Percentiles rank a stretch among this genome's conserved stretches.
These are phyloP conservation scores for Pachycephus smyrnensis DNA, from an alignment of 2,888 invertebrate genomes.

Conservation along the genomic window DNA sequence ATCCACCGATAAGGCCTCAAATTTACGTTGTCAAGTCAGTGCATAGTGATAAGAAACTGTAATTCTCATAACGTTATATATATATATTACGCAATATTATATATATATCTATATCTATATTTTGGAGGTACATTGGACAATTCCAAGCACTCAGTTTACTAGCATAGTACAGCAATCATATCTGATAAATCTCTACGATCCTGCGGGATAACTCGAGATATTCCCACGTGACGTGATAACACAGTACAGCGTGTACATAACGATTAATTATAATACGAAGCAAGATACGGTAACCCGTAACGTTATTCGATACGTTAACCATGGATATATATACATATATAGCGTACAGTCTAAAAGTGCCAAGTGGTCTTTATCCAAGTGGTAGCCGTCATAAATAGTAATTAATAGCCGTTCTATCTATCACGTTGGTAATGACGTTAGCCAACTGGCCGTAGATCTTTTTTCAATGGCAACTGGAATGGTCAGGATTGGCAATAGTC, in stretches of 20 bases:
- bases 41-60: too few relatives aligned
- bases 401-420: background rate
- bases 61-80: too few relatives aligned
- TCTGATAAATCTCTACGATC: background rate
- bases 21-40: too few relatives aligned
- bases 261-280: background rate
- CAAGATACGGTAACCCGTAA: background rate
- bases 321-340: too few relatives aligned
- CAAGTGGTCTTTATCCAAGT: background rate
- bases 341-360: background rate
- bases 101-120: too few relatives aligned
- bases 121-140: too few relatives aligned
- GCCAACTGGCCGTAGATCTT: background rate
- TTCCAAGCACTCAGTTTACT: background rate
- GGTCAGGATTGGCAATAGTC: constrained; percentile 36
- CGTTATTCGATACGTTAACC: background rate
- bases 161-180: background rate
- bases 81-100: too few relatives aligned
- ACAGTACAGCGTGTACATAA: background rate
- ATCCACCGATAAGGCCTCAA: too few relatives aligned
- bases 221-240: background rate
- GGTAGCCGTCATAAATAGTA: background rate
- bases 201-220: background rate
- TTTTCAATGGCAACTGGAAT: constrained; percentile 20
- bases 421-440: background rate